phyloP scores from a whole-genome alignment of 1,140 invertebrate genomes.

The Drosophila triauraria region DNA sequence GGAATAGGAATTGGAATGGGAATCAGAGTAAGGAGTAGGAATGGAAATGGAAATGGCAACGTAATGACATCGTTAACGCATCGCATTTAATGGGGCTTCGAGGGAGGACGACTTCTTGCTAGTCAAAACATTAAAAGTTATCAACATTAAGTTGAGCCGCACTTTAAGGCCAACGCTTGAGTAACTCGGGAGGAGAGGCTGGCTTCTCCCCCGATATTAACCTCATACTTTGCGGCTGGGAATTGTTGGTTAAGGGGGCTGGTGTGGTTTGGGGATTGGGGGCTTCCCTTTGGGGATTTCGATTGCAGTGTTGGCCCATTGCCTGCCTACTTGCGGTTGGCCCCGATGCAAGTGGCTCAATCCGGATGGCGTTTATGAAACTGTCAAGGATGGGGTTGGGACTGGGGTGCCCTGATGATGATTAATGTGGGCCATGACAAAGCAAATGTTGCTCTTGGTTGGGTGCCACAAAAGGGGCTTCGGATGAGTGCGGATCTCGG shows the following conservation, averaged over 20 bases:
- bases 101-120: slow-evolving; percentile 11
- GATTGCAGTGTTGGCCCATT: slow-evolving; percentile 61
- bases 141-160: slow-evolving; percentile 65
- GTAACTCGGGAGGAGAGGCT: not conserved
- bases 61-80: slow-evolving; percentile 81
- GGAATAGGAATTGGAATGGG: slow-evolving; percentile 14
- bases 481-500: slow-evolving; percentile 38
- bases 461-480: slow-evolving; percentile 17
- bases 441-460: slow-evolving; percentile 65
- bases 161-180: slow-evolving; percentile 53
- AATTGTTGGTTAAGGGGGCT: slow-evolving; percentile 15
- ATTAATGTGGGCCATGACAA: slow-evolving; percentile 78
- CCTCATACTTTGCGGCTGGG: slow-evolving; percentile 72
- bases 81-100: slow-evolving; percentile 61
- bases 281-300: slow-evolving; percentile 35
- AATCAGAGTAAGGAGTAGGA: not conserved
- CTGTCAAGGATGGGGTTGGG: slow-evolving; percentile 57
- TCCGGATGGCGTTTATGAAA: slow-evolving; percentile 70
- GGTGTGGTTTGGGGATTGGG: not conserved
- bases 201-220: slow-evolving; percentile 47
- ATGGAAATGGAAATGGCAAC: slow-evolving; percentile 20
- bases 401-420: slow-evolving; percentile 59
- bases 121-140: slow-evolving; percentile 69
- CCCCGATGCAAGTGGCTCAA: slow-evolving; percentile 58
- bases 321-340: slow-evolving; percentile 69